Base-by-base conservation (phyloP, 2,888 invertebrate genomes). In the Empis stercorea region DNA sequence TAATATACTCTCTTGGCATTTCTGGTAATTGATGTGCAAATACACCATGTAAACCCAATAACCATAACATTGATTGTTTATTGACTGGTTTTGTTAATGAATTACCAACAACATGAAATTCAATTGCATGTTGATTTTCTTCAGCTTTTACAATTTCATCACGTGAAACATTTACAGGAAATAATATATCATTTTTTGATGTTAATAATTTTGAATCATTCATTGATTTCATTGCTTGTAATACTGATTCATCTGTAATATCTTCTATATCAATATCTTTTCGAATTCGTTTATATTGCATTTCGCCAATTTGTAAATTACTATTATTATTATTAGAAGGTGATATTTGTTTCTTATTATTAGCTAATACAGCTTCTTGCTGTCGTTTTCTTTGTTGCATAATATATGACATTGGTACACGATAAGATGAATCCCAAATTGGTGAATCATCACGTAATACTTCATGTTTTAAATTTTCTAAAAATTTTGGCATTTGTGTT, bases 1-100 rank as follows among this genome's bases (percentile, higher is more conserved):
- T 92, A 56, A 97, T 95, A 64, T 97, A 97, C 66, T 95, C 94
- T 55, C 91, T 87, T 0, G 96, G 96, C 96, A 99, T 99, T 63
- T 89, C 80, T 0, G 97, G 95, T 50, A 99, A 71, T 62, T 97
- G 97, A 60, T 91, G 87, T 0, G 93, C 88, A 66, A 97, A 95
- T 0, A 97, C 89, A 65, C 92, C 92, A 66, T 94, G 93, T 10
- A 96, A 74, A 17, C 91, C 78, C n/a, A 69, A 48, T 2, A 70
- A 55, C 93, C 94, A 95, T 10, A 94, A 74, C 80, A 94, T 88
- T 2, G 89, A 88, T 66, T 93, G 88, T 59, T 89, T 87, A 44
- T 84, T 80, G 6, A 93, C 91, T 0, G 84, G 79, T 48, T 84
- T 81, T 0, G 87, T 88, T 10, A 96, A 72, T 3, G 91, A 88